Evolutionary conservation across 2,888 invertebrate genomes (phyloP), one percentile per base, ranked within the genome.

Genomic region (Penaeus monodon): DNA sequence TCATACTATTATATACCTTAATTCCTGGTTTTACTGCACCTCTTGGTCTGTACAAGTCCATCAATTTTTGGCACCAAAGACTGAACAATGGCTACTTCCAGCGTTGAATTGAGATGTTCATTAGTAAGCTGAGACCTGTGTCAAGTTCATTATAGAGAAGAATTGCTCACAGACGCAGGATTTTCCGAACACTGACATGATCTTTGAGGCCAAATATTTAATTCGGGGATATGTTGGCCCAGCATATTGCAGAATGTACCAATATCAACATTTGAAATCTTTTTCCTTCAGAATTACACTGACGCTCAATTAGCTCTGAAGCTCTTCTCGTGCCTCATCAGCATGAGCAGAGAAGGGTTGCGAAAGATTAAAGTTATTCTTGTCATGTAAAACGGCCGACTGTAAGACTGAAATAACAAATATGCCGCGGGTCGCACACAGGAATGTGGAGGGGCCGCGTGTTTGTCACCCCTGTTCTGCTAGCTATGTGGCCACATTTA

Each of bases 161-260:
- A 57, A 63, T 29, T 63, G 73, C 73, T 82, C 63, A 44, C 82
- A 49, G 24, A 73, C 82, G 73, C 73, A 57, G 17, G 63, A 57
- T 33, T 17, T 82, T 73, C 73, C 70, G 33, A 73, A 82, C 57
- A 73, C 57, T n/a, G 27, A 73, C 57, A 82, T 38, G 29, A 82
- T 73, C 44, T 73, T 73, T 38, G 73, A 73, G 49, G 73, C 82
- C 49, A 70, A 82, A 29, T 2, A 63, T 29, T 63, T 82, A 22
- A 73, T 73, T 24, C 73, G 49, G 73, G 82, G 73, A 44, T 70
- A 73, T 24, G 24, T 82, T 82, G 73, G 73, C 29, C 27, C 29
- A 20, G 17, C 27, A 73, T 73, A 63, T 29, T 81, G 81, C 57
- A 57, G 57, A 44, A 68, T 57, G 70, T 49, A 33, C 24, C 82